Evolutionary conservation across 1,140 invertebrate species (phyloP).

Genomic region (Rhynchophorus ferrugineus): DNA sequence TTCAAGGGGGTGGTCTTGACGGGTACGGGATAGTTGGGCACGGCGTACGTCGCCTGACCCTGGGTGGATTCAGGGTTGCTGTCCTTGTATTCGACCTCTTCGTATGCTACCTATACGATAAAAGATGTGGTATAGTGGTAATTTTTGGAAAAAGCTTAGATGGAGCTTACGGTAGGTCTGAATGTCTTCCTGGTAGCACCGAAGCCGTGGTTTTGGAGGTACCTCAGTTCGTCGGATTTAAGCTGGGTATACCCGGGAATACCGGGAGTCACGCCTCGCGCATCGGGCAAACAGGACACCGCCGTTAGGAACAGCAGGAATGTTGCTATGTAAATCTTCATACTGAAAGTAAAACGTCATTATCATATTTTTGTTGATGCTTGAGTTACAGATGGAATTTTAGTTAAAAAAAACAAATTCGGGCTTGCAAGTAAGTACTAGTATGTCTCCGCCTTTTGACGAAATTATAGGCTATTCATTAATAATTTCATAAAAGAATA

Average conservation of each 20-base stretch:
- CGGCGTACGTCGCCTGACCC: conserved; percentile 30
- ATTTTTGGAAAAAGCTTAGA: neutral
- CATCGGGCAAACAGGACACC: conserved; percentile 15
- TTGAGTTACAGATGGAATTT: no score
- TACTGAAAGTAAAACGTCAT: conserved; percentile 21
- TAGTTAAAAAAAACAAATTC: no score
- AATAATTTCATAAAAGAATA: no score
- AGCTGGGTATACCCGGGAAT: conserved; percentile 29
- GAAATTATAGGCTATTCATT: no score
- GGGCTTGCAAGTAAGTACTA: no score
- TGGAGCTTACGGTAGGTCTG: conserved; percentile 12
- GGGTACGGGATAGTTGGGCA: conserved; percentile 24
- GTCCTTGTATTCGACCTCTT: conserved; percentile 23
- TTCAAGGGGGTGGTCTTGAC: conserved; percentile 12
- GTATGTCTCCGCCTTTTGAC: no score
- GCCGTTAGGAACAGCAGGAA: conserved; percentile 17
- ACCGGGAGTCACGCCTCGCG: conserved; percentile 15
- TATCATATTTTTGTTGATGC: neutral
- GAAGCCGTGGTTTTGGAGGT: conserved; percentile 32
- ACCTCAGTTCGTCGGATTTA: conserved; percentile 22
- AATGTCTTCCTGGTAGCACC: conserved; percentile 27
- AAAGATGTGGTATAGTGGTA: neutral
- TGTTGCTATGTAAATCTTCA: conserved; percentile 18
- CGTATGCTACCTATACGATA: conserved; percentile 10
- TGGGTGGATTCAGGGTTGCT: conserved; percentile 27